Evolutionary conservation across 2,113 vertebrate genomes (phyloP).

Genomic region (Cheirogaleus medius): DNA sequence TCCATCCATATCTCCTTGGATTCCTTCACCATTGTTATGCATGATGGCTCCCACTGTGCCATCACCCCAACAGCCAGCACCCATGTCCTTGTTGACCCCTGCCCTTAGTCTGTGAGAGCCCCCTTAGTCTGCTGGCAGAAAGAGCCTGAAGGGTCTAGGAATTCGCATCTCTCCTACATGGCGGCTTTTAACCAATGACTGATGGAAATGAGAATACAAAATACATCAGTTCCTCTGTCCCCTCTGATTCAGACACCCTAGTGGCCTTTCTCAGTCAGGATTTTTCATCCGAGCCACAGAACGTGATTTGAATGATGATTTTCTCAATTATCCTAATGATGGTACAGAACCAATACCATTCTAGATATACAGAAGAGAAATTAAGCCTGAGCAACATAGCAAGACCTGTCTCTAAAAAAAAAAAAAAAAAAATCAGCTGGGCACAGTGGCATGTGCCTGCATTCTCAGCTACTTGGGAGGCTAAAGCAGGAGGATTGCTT

Average conservation of each 20-base stretch:
- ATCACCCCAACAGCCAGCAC: neutral
- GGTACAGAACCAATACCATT: neutral
- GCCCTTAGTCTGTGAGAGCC: neutral
- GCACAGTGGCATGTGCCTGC: too few relatives aligned
- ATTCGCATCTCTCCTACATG: neutral
- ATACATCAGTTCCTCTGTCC: neutral
- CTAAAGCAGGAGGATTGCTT: too few relatives aligned
- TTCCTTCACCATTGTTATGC: neutral
- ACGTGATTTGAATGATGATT: neutral
- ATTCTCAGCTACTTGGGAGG: too few relatives aligned
- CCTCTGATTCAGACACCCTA: neutral
- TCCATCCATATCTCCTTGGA: neutral
- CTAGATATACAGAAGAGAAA: neutral
- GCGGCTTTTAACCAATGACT: neutral
- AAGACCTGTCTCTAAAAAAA: too few relatives aligned
- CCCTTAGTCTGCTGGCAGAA: neutral
- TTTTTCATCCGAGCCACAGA: neutral
- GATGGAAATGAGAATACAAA: neutral
- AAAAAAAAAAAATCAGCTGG: too few relatives aligned
- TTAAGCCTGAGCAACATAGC: neutral
- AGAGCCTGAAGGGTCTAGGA: neutral
- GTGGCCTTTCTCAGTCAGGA: neutral
- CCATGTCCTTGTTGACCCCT: neutral
- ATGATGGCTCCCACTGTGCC: too few relatives aligned
- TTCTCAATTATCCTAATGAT: neutral